Evolutionary conservation across 2,888 invertebrate genomes (phyloP).

Genomic region (Agrochola litura): DNA sequence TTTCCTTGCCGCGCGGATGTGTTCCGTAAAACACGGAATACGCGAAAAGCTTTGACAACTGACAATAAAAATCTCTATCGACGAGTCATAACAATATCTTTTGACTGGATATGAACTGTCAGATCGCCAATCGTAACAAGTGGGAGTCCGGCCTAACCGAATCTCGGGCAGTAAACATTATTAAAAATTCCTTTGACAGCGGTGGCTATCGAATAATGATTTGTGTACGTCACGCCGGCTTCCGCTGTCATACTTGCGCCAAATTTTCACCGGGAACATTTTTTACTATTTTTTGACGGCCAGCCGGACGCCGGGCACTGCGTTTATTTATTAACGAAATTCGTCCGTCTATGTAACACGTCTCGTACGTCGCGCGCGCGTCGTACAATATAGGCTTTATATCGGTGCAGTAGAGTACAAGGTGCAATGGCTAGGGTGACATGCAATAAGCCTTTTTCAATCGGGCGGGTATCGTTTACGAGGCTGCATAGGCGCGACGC

Average conservation of each 20-base stretch:
- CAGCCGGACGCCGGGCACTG: constrained; percentile 83
- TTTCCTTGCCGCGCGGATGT: constrained; percentile 50
- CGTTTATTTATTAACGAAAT: constrained; percentile 91
- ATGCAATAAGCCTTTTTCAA: constrained; percentile 74
- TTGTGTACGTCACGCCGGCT: constrained; percentile 84
- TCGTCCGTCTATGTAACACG: constrained; percentile 86
- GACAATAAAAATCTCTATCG: constrained; percentile 72
- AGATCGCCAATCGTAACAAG: constrained; percentile 74
- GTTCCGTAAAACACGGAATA: constrained; percentile 70
- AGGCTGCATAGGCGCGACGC: constrained; percentile 87
- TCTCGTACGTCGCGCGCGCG: constrained; percentile 65
- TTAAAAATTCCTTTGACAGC: constrained; percentile 89
- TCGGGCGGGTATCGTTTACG: constrained; percentile 83
- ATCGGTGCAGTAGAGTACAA: constrained; percentile 72
- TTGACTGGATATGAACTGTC: constrained; percentile 70
- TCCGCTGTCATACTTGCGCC: constrained; percentile 88
- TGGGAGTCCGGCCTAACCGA: constrained; percentile 77
- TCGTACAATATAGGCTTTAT: constrained; percentile 70
- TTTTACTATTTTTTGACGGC: constrained; percentile 85
- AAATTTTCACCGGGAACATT: constrained; percentile 83
- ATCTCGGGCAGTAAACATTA: constrained; percentile 84
- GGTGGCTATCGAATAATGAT: constrained; percentile 87
- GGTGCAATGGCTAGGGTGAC: constrained; percentile 58
- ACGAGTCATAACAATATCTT: constrained; percentile 71
- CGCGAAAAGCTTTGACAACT: constrained; percentile 75